These are phyloP conservation scores for Tichodroma muraria DNA, from an alignment of 2,113 vertebrate genomes.

Conservation along the genomic window DNA sequence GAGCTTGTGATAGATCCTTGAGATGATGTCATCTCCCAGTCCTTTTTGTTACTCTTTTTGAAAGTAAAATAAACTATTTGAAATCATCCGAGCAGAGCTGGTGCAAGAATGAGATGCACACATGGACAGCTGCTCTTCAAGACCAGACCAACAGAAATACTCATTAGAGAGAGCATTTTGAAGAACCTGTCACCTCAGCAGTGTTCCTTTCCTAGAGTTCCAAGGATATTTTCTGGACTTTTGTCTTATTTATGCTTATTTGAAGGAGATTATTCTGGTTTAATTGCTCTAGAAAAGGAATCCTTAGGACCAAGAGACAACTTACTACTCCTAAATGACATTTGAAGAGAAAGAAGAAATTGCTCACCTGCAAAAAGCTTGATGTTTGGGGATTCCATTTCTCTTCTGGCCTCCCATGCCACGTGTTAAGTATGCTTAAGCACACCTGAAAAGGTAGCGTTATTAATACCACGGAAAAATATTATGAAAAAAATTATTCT, in stretches of 20 bases:
- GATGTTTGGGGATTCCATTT: constrained; percentile 99
- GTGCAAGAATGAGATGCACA: neutral
- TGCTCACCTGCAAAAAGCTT: constrained; percentile 95
- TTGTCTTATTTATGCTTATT: neutral
- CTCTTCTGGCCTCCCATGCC: constrained; percentile 98
- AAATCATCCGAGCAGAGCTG: neutral
- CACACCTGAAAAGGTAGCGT: constrained; percentile 80
- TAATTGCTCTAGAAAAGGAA: neutral
- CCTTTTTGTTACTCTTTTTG: neutral
- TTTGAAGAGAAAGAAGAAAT: neutral
- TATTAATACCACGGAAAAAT: neutral
- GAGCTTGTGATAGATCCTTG: neutral
- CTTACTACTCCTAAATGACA: neutral
- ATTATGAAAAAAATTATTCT: neutral
- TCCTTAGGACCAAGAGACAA: neutral
- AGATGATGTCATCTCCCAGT: neutral
- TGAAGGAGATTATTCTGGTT: neutral
- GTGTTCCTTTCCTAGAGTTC: neutral
- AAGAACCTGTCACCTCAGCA: neutral
- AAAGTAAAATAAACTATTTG: neutral
- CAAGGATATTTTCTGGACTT: neutral
- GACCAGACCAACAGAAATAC: neutral
- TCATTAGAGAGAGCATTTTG: neutral
- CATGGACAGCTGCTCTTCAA: neutral
- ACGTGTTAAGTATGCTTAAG: constrained; percentile 99